Evolutionary conservation across 1,140 invertebrate genomes (phyloP), one percentile per base, ranked within the genome.

Genomic region (Bombyx mandarina): DNA sequence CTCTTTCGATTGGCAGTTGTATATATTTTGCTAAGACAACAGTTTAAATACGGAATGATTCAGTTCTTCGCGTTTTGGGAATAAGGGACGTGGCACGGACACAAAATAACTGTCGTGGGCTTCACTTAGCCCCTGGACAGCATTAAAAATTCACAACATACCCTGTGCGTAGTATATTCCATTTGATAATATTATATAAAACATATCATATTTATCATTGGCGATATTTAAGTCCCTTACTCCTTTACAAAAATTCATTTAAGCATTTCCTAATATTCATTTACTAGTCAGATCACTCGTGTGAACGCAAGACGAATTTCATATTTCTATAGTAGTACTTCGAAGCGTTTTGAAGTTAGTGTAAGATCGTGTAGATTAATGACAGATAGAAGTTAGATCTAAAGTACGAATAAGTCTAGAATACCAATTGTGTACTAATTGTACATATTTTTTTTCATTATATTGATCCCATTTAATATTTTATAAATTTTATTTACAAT

Each of bases 401-500:
- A 82, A 68, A 80, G 73, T 78, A 75, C 67, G 75, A 79, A 70
- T 86, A 83, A 79, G 76, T 82, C 76, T 86, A 86, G 79, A 79
- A 78, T 84, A 84, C 76, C 82, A 79, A 77, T 75, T 73, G 75
- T 77, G 80, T 82, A 82, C 75, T 76, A 75, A 70, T 18, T 69
- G 74, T 82, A 83, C 83, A 82, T 18, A 18, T 18, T 76, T 69
- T 71, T 82, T 35, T 71, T 82, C 77, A 77, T 81, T 80, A 84
- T 82, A 77, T 85, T 86, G 83, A 75, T 86, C 83, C 83, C 83
- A 71, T 76, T 85, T 85, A 79, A 82, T 75, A 74, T 82, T 84
- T 86, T 35, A 35, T 35, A 35, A 79, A 78, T 76, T 83, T 78
- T 86, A 86, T 85, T 79, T 85, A 85, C 82, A 86, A 78, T 77